Percentiles rank a stretch among this genome's conserved stretches.
Conservation (phyloP, 2,888 invertebrate species). For the Nowickia ferox region DNA sequence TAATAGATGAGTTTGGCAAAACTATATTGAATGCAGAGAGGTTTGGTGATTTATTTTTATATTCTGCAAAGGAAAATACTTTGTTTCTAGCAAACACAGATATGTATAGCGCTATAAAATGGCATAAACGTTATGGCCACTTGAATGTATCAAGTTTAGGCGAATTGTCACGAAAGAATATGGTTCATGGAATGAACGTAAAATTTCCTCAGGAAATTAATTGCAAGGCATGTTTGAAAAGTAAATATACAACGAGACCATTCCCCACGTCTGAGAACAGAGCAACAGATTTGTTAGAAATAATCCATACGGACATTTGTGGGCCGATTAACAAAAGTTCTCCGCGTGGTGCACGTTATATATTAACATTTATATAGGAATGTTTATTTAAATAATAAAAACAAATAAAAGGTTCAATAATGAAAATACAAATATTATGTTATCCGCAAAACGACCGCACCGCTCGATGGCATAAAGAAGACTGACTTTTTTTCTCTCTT, state of each 20-base stretch:
- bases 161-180: constrained; percentile 24
- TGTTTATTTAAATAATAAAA: no score
- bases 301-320: constrained; percentile 63
- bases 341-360: constrained; percentile 66
- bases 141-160: constrained; percentile 51
- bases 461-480: no score
- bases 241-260: constrained; percentile 50
- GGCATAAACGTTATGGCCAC: constrained; percentile 58
- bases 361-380: constrained; percentile 70
- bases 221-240: constrained; percentile 49
- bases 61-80: neutral
- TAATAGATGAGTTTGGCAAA: constrained; percentile 25
- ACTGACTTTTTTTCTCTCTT: no score
- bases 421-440: no score
- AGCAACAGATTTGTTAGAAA: constrained; percentile 45
- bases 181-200: constrained; percentile 46
- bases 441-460: no score
- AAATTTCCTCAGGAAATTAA: constrained; percentile 44
- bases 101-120: constrained; percentile 30
- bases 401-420: no score
- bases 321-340: constrained; percentile 60
- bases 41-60: constrained; percentile 50
- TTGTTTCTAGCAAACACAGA: constrained; percentile 23
- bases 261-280: constrained; percentile 48
- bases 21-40: constrained; percentile 36